Base-by-base conservation (phyloP, 2,113 vertebrate species). In the Triplophysa tibetana region DNA sequence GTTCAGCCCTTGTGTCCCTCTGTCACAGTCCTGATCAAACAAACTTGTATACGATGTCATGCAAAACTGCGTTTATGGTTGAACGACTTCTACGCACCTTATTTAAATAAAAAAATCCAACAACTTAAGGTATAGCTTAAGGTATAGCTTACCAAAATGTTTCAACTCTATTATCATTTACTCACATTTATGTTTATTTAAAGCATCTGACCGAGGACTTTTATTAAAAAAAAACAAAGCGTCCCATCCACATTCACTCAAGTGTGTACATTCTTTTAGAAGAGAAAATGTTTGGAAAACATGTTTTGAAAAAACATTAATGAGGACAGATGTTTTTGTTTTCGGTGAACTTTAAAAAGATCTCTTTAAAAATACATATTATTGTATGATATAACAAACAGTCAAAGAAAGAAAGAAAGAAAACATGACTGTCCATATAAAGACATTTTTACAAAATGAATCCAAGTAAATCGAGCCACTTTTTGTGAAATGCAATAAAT, bases 1-100 rank as follows among this genome's bases (percentile, higher is more conserved):
- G 50, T 38, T 77, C 8, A 58, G 29, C 33, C 33, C 84, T 82
- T 88, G 83, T 80, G 79, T 12, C 14, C 79, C 85, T 66, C 23
- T 65, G 43, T 54, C 41, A 23, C 29, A 17, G 6, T 19, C 17
- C 23, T 38, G 61, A 58, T 38, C 48, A 73, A 16, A 72, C 26
- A 61, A 41, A 77, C 54, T 19, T 58, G 9, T 16, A 58, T 17
- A 19, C 17, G 0, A 10, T 21, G 54, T 58, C 54, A 21, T 21
- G n/a, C 54, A 2, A 58, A 58, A n/a, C n/a, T 21, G 7, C 2
- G 50, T 54, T 54, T 4, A 54, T 54, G 4, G 50, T 54, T 50
- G 11, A 16, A 16, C 50, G 19, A 19, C 14, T 54, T 54, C 19
- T 21, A 1, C 6, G 9, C 8, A 58, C n/a, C 9, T 58, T 21